Evolutionary conservation across 2,113 vertebrate species (phyloP), one percentile per base, ranked within the genome.

Genomic region (Orycteropus afer): DNA sequence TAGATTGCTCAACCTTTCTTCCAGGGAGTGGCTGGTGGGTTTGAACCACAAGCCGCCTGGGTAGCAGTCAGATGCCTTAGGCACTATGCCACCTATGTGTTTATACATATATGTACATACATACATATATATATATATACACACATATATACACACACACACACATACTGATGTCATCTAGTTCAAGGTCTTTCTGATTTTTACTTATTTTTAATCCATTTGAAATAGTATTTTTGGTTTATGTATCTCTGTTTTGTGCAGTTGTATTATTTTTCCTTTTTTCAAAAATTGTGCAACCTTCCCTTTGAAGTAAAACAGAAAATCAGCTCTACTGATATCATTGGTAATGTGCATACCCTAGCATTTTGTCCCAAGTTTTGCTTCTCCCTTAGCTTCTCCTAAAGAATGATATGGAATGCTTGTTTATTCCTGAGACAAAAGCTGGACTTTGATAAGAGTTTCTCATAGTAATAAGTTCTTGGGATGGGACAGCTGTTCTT

Each of bases 351-450:
- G 7, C 42, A 25, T 61, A 20, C 4, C 20, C 29, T 95, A 74
- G n/a, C 49, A 87, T 71, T 11, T 59, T 83, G 47, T 76, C 34
- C n/a, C 47, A 80, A 3, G 53, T 87, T 90, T 94, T 93, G 29
- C 74, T 86, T 90, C 27, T 15, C 42, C 17, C 27, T 59, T 92
- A 87, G 57, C 13, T 59, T 82, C 17, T 2, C 29, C 13, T 94
- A 63, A 65, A 49, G 37, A 86, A 25, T 86, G 63, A 53, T 84
- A 25, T 92, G 37, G 55, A 12, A 67, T 81, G 25, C 42, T 34
- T 77, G 40, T 42, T 94, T 51, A 92, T 65, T 95, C 20, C 22
- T 76, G 51, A 90, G 53, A 18, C 34, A 86, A 91, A 93, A 49
- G 7, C 42, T 90, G 34, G 32, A 83, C 71, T 89, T 93, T 74